Evolutionary conservation across 1,140 invertebrate species (phyloP).

Genomic region (Diabrotica virgifera): DNA sequence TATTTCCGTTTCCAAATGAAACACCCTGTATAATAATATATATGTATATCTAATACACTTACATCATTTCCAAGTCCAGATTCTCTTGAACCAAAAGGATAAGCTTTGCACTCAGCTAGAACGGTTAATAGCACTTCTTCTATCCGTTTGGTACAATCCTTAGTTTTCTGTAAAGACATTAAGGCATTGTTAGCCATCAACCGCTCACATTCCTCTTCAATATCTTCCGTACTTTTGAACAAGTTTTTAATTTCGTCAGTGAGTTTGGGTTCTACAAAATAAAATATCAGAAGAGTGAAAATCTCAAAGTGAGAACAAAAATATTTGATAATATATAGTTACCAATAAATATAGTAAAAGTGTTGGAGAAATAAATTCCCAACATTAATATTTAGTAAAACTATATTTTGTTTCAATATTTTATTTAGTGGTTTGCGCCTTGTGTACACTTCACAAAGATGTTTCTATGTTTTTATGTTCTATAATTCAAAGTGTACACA

Average conservation of each 20-base stretch:
- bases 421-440: too few relatives aligned
- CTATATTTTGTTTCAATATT: too few relatives aligned
- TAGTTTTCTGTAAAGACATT: conserved; percentile 19
- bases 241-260: conserved; percentile 27
- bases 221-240: conserved; percentile 25
- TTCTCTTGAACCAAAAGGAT: conserved; percentile 53
- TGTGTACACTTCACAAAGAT: too few relatives aligned
- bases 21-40: too few relatives aligned
- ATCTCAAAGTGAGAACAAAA: too few relatives aligned
- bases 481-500: too few relatives aligned
- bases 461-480: too few relatives aligned
- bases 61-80: conserved; percentile 45
- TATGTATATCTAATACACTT: conserved; percentile 5
- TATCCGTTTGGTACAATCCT: conserved; percentile 34
- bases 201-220: conserved; percentile 20
- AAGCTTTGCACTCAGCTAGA: conserved; percentile 38
- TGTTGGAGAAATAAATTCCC: too few relatives aligned
- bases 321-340: too few relatives aligned
- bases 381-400: too few relatives aligned
- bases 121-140: conserved; percentile 25
- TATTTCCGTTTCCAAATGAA: too few relatives aligned
- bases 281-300: neutral
- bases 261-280: conserved; percentile 29
- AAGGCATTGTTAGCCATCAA: conserved; percentile 31
- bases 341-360: too few relatives aligned